These are phyloP conservation scores for Muscidifurax raptorellus DNA, from an alignment of 1,140 invertebrate genomes.

Conservation along the genomic window DNA sequence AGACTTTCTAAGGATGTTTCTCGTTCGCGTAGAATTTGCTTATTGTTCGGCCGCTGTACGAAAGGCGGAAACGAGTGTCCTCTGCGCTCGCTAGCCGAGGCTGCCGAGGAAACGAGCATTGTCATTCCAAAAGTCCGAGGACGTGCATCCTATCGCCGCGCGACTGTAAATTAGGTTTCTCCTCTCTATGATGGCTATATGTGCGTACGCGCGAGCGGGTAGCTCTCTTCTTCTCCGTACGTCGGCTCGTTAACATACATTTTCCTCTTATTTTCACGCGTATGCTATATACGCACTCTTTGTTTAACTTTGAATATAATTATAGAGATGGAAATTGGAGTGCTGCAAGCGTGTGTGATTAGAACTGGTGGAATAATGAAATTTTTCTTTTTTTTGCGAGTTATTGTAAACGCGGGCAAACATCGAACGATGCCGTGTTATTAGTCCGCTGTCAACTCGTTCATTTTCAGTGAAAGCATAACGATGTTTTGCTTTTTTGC, in stretches of 20 bases:
- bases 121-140: slow-evolving; percentile 40
- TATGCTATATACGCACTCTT: not conserved
- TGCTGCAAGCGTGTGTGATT: no score
- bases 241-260: not conserved
- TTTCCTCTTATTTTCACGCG: slow-evolving; percentile 21
- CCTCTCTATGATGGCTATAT: not conserved
- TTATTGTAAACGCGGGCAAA: no score
- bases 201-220: not conserved
- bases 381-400: no score
- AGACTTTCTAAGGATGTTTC: slow-evolving; percentile 41
- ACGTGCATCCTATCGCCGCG: not conserved
- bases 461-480: no score
- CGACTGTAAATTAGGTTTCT: slow-evolving; percentile 39
- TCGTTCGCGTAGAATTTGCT: slow-evolving; percentile 23
- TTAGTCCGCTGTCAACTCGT: no score
- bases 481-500: no score
- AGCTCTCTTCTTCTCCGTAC: not conserved
- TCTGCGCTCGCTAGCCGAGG: not conserved
- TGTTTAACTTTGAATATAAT: no score
- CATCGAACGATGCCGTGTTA: no score
- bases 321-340: no score
- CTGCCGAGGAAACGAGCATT: slow-evolving; percentile 12
- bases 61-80: slow-evolving; percentile 38
- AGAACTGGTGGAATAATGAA: no score
- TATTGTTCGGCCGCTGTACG: slow-evolving; percentile 25